These are phyloP conservation scores for Leptopilina boulardi DNA, from an alignment of 1,140 invertebrate genomes.

Conservation along the genomic window DNA sequence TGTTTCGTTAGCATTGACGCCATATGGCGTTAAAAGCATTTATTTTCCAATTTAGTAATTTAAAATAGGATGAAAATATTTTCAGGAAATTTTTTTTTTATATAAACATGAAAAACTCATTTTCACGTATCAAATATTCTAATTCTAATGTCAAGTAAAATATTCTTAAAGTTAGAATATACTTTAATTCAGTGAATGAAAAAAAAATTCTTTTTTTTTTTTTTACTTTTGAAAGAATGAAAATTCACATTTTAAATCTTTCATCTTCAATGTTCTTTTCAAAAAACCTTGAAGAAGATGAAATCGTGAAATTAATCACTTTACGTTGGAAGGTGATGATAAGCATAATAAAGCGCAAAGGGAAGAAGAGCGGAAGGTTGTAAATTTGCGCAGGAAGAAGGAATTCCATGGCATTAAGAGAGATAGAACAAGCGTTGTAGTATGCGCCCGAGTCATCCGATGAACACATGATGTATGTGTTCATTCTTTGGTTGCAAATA, in stretches of 20 bases:
- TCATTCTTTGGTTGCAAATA: constrained; percentile 45
- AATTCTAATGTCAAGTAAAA: too few relatives aligned
- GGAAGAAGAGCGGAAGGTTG: constrained; percentile 4
- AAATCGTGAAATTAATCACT: constrained; percentile 41
- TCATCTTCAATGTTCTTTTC: too few relatives aligned
- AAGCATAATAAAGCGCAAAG: constrained; percentile 18
- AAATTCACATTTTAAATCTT: too few relatives aligned
- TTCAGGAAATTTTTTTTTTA: too few relatives aligned
- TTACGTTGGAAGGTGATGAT: constrained; percentile 13
- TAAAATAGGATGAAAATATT: too few relatives aligned
- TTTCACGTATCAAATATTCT: too few relatives aligned
- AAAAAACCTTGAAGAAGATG: background rate
- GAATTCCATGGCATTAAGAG: constrained; percentile 1
- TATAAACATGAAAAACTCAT: too few relatives aligned
- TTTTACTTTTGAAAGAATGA: background rate
- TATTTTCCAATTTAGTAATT: too few relatives aligned
- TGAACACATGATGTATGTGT: constrained; percentile 56
- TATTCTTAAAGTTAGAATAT: too few relatives aligned
- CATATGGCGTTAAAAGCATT: too few relatives aligned
- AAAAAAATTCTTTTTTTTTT: background rate
- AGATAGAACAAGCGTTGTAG: constrained; percentile 3
- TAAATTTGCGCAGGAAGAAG: constrained; percentile 10
- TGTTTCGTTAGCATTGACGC: too few relatives aligned
- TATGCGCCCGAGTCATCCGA: constrained; percentile 42
- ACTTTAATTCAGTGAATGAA: background rate